These are phyloP conservation scores for Ichneumon xanthorius DNA, from an alignment of 2,888 invertebrate species.

Conservation along the genomic window DNA sequence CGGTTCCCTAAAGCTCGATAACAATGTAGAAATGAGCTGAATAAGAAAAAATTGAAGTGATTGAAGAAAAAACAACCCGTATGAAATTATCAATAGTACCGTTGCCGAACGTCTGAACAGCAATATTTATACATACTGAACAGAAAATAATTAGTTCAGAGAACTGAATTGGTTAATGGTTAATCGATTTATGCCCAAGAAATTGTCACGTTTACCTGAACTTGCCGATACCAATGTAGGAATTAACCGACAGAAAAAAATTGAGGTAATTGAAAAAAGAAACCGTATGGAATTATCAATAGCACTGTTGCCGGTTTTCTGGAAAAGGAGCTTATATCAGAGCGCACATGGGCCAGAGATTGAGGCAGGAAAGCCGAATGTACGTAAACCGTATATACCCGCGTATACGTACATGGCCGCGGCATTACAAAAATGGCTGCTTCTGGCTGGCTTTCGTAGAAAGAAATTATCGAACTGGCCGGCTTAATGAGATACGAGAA, in stretches of 20 bases:
- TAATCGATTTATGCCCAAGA: too few relatives aligned
- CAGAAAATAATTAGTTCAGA: not conserved
- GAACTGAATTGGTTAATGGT: too few relatives aligned
- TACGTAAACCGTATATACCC: conserved; percentile 13
- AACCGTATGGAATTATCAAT: conserved; percentile 46
- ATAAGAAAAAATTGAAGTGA: not conserved
- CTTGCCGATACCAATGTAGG: not conserved
- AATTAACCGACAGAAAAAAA: not conserved
- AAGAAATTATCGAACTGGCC: conserved; percentile 68
- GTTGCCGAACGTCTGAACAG: not conserved
- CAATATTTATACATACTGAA: not conserved
- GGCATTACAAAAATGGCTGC: conserved; percentile 55
- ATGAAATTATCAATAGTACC: conserved; percentile 48
- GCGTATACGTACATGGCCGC: not conserved
- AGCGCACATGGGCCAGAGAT: conserved; percentile 17
- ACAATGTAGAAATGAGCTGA: not conserved
- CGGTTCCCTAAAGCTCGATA: not conserved
- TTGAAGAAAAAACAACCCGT: not conserved
- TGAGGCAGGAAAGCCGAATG: conserved; percentile 18
- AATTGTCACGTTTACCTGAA: too few relatives aligned
- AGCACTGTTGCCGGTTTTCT: conserved; percentile 20
- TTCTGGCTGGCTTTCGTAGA: conserved; percentile 63
- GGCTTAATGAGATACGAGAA: conserved; percentile 81
- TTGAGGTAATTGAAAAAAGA: not conserved
- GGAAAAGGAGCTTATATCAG: conserved; percentile 55